A percentile compares a stretch with the other conserved stretches of the same genome.
Conservation (phyloP, 2,888 invertebrate species). For the Sinhomidia bicolor region DNA sequence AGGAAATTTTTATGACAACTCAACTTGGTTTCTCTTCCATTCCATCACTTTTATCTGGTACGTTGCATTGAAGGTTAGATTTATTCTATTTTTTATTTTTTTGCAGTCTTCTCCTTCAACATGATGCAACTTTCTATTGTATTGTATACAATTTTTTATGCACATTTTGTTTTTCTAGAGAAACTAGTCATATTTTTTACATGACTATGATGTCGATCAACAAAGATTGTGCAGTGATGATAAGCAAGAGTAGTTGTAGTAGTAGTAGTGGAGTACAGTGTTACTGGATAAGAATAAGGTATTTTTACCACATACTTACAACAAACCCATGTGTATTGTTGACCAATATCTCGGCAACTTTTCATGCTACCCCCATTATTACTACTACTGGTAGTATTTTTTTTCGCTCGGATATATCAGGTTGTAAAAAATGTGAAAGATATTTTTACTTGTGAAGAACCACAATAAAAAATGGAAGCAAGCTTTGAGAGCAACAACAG, state of each 20-base stretch:
- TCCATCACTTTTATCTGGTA: neutral
- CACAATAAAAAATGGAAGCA: constrained; percentile 26
- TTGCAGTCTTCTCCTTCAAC: neutral
- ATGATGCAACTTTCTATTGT: neutral
- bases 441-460: neutral
- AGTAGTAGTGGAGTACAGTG: no score
- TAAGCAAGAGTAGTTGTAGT: no score
- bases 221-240: neutral
- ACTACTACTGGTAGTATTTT: neutral
- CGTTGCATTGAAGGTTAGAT: neutral
- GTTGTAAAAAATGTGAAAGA: constrained; percentile 5
- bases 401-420: neutral
- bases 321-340: no score
- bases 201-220: neutral
- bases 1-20: neutral
- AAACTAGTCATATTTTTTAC: neutral
- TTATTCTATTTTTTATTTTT: neutral
- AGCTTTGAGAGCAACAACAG: neutral
- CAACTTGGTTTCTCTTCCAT: neutral
- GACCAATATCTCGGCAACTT: no score
- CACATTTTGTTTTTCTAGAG: neutral
- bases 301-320: no score
- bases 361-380: neutral
- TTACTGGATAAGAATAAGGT: no score
- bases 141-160: neutral